Base-by-base conservation (phyloP, 2,888 invertebrate species). In the Orthosia incerta region DNA sequence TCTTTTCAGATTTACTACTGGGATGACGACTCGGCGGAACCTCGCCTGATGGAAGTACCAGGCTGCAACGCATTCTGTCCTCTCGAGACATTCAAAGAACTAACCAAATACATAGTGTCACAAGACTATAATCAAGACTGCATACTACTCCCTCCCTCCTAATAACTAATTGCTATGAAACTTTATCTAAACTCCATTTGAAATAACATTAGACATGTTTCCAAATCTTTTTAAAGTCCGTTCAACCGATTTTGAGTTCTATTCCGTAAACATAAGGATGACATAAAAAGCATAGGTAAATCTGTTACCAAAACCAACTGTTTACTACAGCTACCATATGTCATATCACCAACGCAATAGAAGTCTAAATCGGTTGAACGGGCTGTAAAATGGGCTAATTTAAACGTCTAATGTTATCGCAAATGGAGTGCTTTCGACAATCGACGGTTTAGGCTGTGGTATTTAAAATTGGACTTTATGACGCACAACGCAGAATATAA, bases 21-120 rank as follows among this genome's bases (percentile, higher is more conserved):
- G 95, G 94, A 96, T 78, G 96, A 97, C 87, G 96, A 96, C 75
- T 96, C 97, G 4, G 93, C 96, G 0, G 94, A 94, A 70, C 94
- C 96, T 1, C 92, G 94, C 3, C 91, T 95, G 1, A 94, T 97
- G 94, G 94, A 94, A 77, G 95, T 97, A 3, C 97, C 97, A 0
- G 96, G 96, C 12, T 97, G 97, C 89, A 93, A 93, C 55, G 88
- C 94, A 0, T 93, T 96, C 67, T 97, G 97, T 83, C 96, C 97
- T 0, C 84, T 97, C 48, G 95, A 96, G 57, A 95, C 93, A 11
- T 97, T 97, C 87, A 90, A 93, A 66, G 91, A 94, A 59, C 91
- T 97, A 59, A 95, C 96, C 16, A 94, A 93, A 86, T 93, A 95
- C 71, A 94, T 95, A 56, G 92, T 95, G 64, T 94, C 97, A 39